Base-by-base conservation (phyloP, 2,113 vertebrate species). In the Chrysemys picta region DNA sequence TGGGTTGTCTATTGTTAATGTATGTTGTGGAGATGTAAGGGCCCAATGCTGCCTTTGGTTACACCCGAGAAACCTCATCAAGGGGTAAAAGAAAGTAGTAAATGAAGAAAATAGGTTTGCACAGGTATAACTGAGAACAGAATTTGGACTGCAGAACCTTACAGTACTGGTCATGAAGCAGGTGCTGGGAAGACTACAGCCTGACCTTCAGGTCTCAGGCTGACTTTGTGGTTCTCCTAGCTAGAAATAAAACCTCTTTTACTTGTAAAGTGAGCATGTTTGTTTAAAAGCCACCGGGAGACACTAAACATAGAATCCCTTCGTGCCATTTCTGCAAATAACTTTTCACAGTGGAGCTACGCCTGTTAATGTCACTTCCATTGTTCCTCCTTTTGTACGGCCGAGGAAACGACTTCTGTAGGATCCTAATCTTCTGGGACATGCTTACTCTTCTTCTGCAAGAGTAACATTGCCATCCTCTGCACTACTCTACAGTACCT, bases 61-160 rank as follows among this genome's bases (percentile, higher is more conserved):
- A 72, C n/a, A 8, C 75, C 11, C 3, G 22, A 76, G 75, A 47
- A 76, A 76, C 42, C 12, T 47, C 50, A 27, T 35, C 62, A 10
- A 14, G 29, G 78, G 35, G 4, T 50, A 53, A 52, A 75, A 38
- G 24, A 54, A 25, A 27, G 57, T 72, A 10, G 29, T 80, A 45
- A 27, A 29, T 1, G 5, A 10, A 10, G 6, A 49, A 21, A 10
- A 11, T 82, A 0, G 1, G 31, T 22, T 69, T 45, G n/a, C 56
- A 8, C 11, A 42, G 27, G 27, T 49, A 31, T 5, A 5, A 56
- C 17, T 49, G 29, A 83, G 13, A 69, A 10, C 1, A 16, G 12
- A 38, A 10, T 7, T 45, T 1, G 1, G 56, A 22, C 2, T 6
- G 45, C n/a, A 72, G 69, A 12, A 22, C 31, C 52, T 25, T 27